Evolutionary conservation across 2,797 vertebrate species (phyloP).

Genomic region (Periparus ater): DNA sequence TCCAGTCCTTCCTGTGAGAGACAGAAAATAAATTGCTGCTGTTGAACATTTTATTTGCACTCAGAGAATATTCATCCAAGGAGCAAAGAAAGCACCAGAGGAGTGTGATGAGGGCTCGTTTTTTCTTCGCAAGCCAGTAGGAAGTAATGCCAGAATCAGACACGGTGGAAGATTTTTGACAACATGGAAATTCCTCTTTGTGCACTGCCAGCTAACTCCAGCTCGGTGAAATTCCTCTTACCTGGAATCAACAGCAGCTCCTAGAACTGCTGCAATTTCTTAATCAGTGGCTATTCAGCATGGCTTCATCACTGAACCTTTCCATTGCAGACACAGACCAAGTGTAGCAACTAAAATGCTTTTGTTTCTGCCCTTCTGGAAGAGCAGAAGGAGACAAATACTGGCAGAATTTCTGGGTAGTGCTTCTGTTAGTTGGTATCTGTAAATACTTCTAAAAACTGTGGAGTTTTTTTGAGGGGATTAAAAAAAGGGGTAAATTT

Average conservation of each 20-base stretch:
- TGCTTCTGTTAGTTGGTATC: not conserved
- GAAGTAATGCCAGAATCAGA: constrained; percentile 35
- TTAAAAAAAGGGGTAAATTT: not conserved
- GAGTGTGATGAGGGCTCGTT: not conserved
- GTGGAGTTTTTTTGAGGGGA: accelerated
- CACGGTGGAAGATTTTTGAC: constrained; percentile 29
- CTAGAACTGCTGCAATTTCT: not conserved
- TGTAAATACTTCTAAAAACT: constrained; percentile 7
- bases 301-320: constrained; percentile 26
- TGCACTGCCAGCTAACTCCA: not conserved
- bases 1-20: not conserved
- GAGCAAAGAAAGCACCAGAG: constrained; percentile 38
- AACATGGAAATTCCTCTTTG: constrained; percentile 40
- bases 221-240: not conserved
- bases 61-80: constrained; percentile 35
- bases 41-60: constrained; percentile 37
- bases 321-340: not conserved
- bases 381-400: not conserved
- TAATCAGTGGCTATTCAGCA: constrained; percentile 33
- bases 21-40: constrained; percentile 24
- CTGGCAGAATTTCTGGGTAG: not conserved
- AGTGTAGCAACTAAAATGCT: not conserved
- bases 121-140: constrained; percentile 42
- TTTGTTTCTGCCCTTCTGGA: constrained; percentile 44
- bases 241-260: constrained; percentile 24